Evolutionary conservation across 1,140 invertebrate genomes (phyloP).

Genomic region (Frieseomelitta varia): DNA sequence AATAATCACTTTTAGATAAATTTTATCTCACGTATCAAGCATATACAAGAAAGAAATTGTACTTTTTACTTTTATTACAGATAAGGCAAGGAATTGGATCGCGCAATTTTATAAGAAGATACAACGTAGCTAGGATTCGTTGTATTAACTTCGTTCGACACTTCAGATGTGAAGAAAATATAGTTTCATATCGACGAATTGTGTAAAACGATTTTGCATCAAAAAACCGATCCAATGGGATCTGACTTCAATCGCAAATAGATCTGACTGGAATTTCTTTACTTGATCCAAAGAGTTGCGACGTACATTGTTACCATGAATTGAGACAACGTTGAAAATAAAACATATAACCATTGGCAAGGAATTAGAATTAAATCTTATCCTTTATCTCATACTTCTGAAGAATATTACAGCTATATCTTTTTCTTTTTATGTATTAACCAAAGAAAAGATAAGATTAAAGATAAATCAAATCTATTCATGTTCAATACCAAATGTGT

Average conservation of each 20-base stretch:
- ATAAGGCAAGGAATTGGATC: background rate
- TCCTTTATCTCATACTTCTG: conserved; percentile 38
- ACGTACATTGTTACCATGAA: background rate
- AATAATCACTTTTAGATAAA: conserved; percentile 54
- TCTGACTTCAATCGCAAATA: background rate
- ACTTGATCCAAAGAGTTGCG: background rate
- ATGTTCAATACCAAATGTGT: background rate
- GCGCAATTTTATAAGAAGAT: background rate
- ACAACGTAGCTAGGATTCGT: no score
- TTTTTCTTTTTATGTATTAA: conserved; percentile 47
- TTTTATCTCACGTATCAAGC: conserved; percentile 44
- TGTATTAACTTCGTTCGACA: background rate
- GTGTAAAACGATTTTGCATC: background rate
- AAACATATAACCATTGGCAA: conserved; percentile 16
- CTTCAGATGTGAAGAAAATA: background rate
- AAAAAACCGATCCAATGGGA: background rate
- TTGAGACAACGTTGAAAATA: conserved; percentile 2
- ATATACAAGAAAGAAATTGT: conserved; percentile 5
- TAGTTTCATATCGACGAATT: background rate
- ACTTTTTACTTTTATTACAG: background rate
- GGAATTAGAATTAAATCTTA: conserved; percentile 49
- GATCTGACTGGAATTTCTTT: background rate
- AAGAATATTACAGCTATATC: conserved; percentile 45
- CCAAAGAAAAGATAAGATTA: conserved; percentile 61
- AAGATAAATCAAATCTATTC: conserved; percentile 51